Base-by-base conservation (phyloP, 2,797 vertebrate genomes). In the Limosa lapponica region DNA sequence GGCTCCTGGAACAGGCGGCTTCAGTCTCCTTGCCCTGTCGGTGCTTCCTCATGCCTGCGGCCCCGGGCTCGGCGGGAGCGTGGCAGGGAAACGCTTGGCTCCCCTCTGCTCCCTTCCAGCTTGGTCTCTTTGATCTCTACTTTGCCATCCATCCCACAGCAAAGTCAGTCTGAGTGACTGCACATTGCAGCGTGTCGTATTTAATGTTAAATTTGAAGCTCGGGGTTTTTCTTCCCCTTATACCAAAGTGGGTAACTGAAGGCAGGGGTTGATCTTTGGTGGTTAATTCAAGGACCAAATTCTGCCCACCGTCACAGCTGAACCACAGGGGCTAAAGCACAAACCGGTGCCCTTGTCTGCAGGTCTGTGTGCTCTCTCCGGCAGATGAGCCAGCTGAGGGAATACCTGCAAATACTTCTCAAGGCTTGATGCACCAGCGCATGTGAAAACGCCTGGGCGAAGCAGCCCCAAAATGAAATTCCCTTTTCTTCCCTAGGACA, bases 1-100 rank as follows among this genome's bases (percentile, higher is more conserved):
- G 48, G 70, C 62, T 85, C 39, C 79, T 67, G 72, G 64, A 82
- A 78, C 32, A 84, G 77, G 65, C 72, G 39, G 46, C 69, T 73
- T 46, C 75, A 20, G 34, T 48, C 51, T 58, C 30, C 0, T 1
- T 22, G 67, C 22, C 43, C 48, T 36, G 22, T 4, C 61, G 36
- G 27, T 23, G 43, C 46, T 51, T 18, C 64, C 44, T 22, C 54
- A 9, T 2, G 20, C 87, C 81, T 36, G 66, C 6, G 2, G 87
- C 61, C 46, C 11, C 13, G 3, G n/a, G 37, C 13, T 49, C 52
- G 18, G 64, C 0, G 23, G 69, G 43, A 92, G 11, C 2, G 0
- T 1, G 46, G 71, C 77, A 80, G 61, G 52, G 69, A 74, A 84
- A 67, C 1, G 2, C 57, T 34, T 18, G 58, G 70, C 52, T 87